phyloP scores from a whole-genome alignment of 2,888 invertebrate species.

The Erebia aethiops region DNA sequence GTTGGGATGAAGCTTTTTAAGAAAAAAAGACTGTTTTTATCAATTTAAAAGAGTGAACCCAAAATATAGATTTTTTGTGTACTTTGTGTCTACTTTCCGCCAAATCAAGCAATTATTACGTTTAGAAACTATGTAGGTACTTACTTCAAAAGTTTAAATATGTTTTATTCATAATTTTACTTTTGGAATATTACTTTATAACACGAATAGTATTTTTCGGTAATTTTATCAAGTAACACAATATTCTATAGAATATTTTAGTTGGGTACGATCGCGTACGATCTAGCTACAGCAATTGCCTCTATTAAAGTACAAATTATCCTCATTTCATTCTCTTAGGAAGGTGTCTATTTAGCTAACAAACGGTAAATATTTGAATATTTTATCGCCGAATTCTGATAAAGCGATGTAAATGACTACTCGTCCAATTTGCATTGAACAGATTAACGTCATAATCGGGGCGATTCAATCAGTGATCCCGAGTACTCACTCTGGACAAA shows the following conservation, averaged over 20 bases:
- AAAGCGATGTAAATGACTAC: constrained; percentile 80
- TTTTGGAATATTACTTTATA: too few species aligned
- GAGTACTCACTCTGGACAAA: constrained; percentile 65
- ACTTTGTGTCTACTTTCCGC: too few species aligned
- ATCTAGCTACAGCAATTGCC: constrained; percentile 11
- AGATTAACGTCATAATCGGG: constrained; percentile 82
- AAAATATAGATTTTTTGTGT: background rate
- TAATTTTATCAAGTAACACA: too few species aligned
- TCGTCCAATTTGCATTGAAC: constrained; percentile 82
- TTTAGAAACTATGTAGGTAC: too few species aligned
- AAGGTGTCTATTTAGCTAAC: constrained; percentile 52
- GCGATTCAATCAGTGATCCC: constrained; percentile 80
- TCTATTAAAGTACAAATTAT: constrained; percentile 34
- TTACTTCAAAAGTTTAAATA: too few species aligned
- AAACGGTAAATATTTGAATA: constrained; percentile 77
- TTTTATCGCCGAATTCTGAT: constrained; percentile 74
- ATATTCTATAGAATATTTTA: too few species aligned
- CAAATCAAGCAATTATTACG: too few species aligned
- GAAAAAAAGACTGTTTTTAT: constrained; percentile 6
- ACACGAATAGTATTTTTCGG: too few species aligned
- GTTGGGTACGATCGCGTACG: background rate
- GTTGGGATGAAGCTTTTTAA: constrained; percentile 6
- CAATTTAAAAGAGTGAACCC: background rate
- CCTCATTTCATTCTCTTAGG: constrained; percentile 33
- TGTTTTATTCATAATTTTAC: too few species aligned